Evolutionary conservation across 2,888 invertebrate species (phyloP), one percentile per base, ranked within the genome.

Genomic region (Allacma fusca): DNA sequence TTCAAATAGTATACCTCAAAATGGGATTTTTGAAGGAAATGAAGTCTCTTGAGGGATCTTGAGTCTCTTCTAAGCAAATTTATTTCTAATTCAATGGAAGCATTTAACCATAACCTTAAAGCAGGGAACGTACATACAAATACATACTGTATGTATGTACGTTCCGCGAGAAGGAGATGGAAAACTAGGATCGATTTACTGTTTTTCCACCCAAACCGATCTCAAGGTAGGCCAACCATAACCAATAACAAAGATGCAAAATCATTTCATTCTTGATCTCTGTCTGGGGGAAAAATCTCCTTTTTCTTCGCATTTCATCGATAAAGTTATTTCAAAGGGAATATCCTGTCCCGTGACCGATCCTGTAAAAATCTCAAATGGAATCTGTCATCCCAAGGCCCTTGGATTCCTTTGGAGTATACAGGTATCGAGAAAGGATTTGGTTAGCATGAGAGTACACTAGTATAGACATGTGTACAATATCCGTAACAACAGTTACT

Each of bases 151-250:
- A 40, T 5, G 40, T 5, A 5, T 40, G 13, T 40, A 40, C 40
- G 13, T 40, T 5, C 40, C 40, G 13, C 40, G 50, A 50, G 16
- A 2, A 50, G 50, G 19, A 50, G 16, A 50, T 50, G 16, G 19
- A 50, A 50, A 50, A 5, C n/a, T 50, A 4, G 19, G 1, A 50
- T 50, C 50, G 16, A 50, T 50, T n/a, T 2, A n/a, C n/a, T 19
- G 7, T 16, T 50, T 50, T 50, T n/a, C 19, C 50, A 9, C 50
- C n/a, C 19, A 5, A 16, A 12, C 50, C 16, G 50, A 50, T 50
- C 50, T 50, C 50, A 50, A 50, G 50, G 50, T 50, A 12, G 50
- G 50, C 50, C 50, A 50, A 50, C 50, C 50, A 50, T 50, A 50
- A 50, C 50, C 50, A 50, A 50, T 50, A 50, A 50, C 19, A 50